These are phyloP conservation scores for Gadopsis bispinosus DNA, from an alignment of 2,797 vertebrate genomes.

Conservation along the genomic window DNA sequence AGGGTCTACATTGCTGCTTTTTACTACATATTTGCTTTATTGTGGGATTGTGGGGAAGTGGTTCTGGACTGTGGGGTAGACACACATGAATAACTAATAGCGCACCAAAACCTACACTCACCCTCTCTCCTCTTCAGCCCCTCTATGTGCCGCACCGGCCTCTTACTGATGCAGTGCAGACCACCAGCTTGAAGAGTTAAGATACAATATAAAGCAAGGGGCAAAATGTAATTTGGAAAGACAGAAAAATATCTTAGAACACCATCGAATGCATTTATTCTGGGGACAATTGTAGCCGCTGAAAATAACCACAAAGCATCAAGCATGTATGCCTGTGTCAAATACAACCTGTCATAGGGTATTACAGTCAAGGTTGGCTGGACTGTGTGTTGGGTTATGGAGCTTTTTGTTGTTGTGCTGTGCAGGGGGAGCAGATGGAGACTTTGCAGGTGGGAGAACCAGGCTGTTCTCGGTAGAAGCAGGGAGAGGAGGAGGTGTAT, in stretches of 20 bases:
- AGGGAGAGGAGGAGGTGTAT: constrained; percentile 76
- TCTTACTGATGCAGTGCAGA: constrained; percentile 54
- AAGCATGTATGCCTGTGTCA: constrained; percentile 57
- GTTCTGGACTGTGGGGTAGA: constrained; percentile 47
- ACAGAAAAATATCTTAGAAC: constrained; percentile 60
- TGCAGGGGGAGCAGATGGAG: constrained; percentile 85
- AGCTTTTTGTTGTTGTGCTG: constrained; percentile 63
- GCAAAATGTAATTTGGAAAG: constrained; percentile 59
- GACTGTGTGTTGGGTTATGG: constrained; percentile 59
- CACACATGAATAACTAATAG: constrained; percentile 64
- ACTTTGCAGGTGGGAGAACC: constrained; percentile 86
- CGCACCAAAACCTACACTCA: constrained; percentile 33
- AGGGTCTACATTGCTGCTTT: constrained; percentile 44
- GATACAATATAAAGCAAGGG: constrained; percentile 40
- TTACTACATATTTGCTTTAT: constrained; percentile 46
- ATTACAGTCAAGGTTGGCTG: constrained; percentile 69
- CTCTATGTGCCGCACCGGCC: constrained; percentile 23
- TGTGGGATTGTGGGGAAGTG: constrained; percentile 13
- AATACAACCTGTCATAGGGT: constrained; percentile 62
- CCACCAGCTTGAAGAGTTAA: constrained; percentile 49
- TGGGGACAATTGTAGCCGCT: constrained; percentile 47
- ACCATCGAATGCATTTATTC: constrained; percentile 61
- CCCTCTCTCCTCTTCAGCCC: constrained; percentile 31
- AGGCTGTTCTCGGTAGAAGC: constrained; percentile 77
- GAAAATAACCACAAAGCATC: constrained; percentile 64